Evolutionary conservation across 2,888 invertebrate genomes (phyloP).

Genomic region (Epistrophella euchroma): DNA sequence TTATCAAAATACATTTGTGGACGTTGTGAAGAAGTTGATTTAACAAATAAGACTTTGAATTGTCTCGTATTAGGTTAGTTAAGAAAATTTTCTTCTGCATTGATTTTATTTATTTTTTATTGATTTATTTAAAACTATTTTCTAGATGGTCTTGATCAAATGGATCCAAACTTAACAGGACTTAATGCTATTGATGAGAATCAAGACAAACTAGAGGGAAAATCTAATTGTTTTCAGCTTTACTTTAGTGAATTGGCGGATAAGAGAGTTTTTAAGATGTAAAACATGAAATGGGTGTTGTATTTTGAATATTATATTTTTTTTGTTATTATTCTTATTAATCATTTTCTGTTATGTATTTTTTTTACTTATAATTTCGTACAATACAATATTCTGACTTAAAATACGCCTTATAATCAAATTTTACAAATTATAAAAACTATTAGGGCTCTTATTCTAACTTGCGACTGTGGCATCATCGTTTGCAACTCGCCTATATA

Average conservation of each 20-base stretch:
- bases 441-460: too few relatives aligned
- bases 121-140: not conserved
- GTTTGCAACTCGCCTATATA: too few relatives aligned
- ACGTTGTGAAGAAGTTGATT: constrained; percentile 44
- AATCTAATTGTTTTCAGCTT: constrained; percentile 4
- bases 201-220: not conserved
- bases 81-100: not conserved
- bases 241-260: constrained; percentile 41
- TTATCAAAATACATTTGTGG: constrained; percentile 52
- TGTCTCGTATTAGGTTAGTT: constrained; percentile 46
- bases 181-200: constrained; percentile 12
- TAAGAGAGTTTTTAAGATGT: constrained; percentile 41
- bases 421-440: too few relatives aligned
- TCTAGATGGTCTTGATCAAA: constrained; percentile 48
- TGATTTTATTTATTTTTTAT: not conserved
- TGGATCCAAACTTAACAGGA: constrained; percentile 2
- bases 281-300: not conserved
- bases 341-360: not conserved
- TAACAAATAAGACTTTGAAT: not conserved
- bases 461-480: too few relatives aligned
- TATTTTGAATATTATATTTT: not conserved
- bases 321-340: not conserved
- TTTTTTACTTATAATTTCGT: not conserved
- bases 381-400: too few relatives aligned
- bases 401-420: too few relatives aligned